Conservation (phyloP, 2,888 invertebrate genomes). For the Orthosia gracilis region DNA sequence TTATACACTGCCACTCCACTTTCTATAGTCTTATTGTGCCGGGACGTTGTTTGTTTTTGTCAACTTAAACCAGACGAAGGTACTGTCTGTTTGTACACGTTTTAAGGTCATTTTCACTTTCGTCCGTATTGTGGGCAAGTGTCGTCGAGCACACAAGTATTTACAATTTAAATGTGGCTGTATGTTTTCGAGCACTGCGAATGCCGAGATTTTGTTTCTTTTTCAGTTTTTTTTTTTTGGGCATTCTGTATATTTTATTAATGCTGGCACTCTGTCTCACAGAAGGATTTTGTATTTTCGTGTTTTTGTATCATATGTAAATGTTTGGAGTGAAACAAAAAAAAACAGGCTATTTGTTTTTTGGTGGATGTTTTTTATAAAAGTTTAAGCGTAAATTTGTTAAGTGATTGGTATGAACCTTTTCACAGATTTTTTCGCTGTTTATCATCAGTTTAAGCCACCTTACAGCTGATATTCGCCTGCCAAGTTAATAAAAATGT, state of each 20-base stretch:
- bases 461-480: not conserved
- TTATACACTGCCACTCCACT: constrained; percentile 52
- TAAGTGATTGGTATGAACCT: not conserved
- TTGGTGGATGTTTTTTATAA: constrained; percentile 1
- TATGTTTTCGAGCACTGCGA: constrained; percentile 42
- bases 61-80: constrained; percentile 75
- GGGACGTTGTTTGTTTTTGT: constrained; percentile 86
- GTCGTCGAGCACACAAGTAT: constrained; percentile 71
- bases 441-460: too few relatives aligned
- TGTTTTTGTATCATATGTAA: constrained; percentile 32
- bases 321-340: constrained; percentile 34
- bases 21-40: constrained; percentile 77
- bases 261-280: constrained; percentile 37
- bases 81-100: constrained; percentile 77
- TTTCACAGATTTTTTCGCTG: too few relatives aligned
- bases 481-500: not conserved
- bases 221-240: constrained; percentile 24
- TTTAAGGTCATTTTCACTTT: constrained; percentile 90
- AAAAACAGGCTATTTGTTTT: constrained; percentile 24
- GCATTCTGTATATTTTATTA: constrained; percentile 51
- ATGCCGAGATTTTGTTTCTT: constrained; percentile 33
- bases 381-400: constrained; percentile 8
- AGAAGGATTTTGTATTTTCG: constrained; percentile 31
- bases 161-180: constrained; percentile 71
- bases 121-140: constrained; percentile 71